Evolutionary conservation across 2,113 vertebrate species (phyloP).

Genomic region (Zosterops lateralis): DNA sequence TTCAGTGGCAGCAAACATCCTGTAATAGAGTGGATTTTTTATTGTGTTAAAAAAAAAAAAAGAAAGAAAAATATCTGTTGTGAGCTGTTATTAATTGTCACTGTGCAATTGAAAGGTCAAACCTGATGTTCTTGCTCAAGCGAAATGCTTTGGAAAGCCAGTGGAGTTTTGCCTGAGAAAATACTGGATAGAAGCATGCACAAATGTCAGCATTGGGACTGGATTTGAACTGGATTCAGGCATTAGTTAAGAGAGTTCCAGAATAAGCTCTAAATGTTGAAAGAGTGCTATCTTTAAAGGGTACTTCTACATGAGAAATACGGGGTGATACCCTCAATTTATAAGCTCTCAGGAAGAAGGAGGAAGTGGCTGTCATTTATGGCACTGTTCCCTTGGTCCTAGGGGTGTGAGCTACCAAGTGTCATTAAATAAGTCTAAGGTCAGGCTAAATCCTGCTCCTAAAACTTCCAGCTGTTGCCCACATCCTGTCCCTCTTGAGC

Average conservation of each 20-base stretch:
- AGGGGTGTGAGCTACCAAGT: not conserved
- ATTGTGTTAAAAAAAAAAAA: not conserved
- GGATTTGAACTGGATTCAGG: slow-evolving; percentile 26
- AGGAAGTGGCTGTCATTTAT: not conserved
- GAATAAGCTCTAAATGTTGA: slow-evolving; percentile 9
- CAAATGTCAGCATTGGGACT: slow-evolving; percentile 52
- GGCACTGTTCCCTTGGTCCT: not conserved
- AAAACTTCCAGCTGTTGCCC: not conserved
- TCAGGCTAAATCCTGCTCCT: not conserved
- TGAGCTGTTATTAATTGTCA: slow-evolving; percentile 52
- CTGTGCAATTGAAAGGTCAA: slow-evolving; percentile 59
- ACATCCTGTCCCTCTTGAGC: not conserved
- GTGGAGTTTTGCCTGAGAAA: slow-evolving; percentile 62
- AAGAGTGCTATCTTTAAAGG: slow-evolving; percentile 4
- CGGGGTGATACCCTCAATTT: not conserved
- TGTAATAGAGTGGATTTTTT: slow-evolving; percentile 2
- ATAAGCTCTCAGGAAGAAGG: not conserved
- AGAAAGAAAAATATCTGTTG: slow-evolving; percentile 6
- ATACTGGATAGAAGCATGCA: slow-evolving; percentile 27
- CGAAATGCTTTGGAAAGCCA: slow-evolving; percentile 42
- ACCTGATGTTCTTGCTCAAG: slow-evolving; percentile 39
- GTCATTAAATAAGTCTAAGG: not conserved
- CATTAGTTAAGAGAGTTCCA: not conserved
- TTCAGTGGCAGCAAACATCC: slow-evolving; percentile 16
- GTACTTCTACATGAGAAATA: not conserved